phyloP scores from a whole-genome alignment of 1,140 invertebrate genomes.

The Bombus terrestris region DNA sequence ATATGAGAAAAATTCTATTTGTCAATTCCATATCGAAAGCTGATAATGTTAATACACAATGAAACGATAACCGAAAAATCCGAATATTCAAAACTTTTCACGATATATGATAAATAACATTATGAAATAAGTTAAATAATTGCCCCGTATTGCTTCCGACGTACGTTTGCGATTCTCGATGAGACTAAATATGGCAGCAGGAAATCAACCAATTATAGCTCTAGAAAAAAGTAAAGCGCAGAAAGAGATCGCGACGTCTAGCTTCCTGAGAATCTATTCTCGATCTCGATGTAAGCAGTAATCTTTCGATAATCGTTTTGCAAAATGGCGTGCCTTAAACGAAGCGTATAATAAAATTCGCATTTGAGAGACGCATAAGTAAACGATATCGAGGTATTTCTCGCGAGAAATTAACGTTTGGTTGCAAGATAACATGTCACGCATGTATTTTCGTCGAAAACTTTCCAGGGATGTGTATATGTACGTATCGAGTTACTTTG shows the following conservation, averaged over 20 bases:
- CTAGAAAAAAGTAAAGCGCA: neutral
- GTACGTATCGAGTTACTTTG: too few species aligned
- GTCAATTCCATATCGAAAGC: neutral
- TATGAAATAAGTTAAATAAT: neutral
- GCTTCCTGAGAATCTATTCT: too few species aligned
- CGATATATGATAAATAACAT: neutral
- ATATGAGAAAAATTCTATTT: too few species aligned
- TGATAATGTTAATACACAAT: neutral
- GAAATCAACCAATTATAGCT: neutral
- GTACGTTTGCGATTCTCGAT: too few species aligned
- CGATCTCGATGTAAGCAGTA: neutral
- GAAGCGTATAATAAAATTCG: neutral
- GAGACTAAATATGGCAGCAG: neutral
- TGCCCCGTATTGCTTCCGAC: neutral
- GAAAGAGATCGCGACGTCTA: neutral
- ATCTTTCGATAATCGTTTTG: neutral
- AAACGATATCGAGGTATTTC: neutral
- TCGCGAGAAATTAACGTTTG: neutral
- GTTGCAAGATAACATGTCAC: neutral
- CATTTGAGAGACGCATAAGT: neutral
- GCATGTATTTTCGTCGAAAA: too few species aligned
- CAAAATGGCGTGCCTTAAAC: neutral
- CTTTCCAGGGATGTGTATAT: too few species aligned
- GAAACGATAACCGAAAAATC: neutral
- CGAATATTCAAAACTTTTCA: neutral